These are phyloP conservation scores for Ommatoiulus sabulosus DNA, from an alignment of 2,888 invertebrate species.

Conservation along the genomic window DNA sequence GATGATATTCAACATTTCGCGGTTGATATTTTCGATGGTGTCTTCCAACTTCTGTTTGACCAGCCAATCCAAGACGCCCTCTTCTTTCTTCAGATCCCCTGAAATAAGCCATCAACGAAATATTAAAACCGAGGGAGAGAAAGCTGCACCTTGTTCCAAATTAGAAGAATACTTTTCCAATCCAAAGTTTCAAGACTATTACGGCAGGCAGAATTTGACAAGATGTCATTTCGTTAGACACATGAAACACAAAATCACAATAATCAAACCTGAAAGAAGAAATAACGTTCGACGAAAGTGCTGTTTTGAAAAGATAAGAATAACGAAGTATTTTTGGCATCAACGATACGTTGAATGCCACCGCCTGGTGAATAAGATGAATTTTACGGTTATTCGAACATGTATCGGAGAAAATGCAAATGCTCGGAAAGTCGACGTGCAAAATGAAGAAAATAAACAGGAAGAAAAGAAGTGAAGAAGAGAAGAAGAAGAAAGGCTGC, in stretches of 20 bases:
- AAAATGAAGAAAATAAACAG: background rate
- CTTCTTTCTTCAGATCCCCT: constrained; percentile 82
- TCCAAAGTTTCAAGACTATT: background rate
- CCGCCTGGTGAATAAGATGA: background rate
- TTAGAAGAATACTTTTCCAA: background rate
- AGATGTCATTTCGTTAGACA: background rate
- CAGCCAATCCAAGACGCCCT: constrained; percentile 90
- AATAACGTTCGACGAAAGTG: background rate
- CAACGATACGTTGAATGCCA: background rate
- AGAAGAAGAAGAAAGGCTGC: too few relatives aligned
- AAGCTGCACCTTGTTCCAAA: background rate
- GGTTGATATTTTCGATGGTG: constrained; percentile 89
- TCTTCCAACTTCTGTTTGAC: constrained; percentile 90
- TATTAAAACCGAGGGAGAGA: background rate
- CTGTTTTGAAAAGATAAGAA: background rate
- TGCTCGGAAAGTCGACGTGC: background rate
- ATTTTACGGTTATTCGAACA: background rate
- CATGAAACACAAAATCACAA: background rate
- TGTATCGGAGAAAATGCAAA: background rate
- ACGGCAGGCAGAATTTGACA: background rate
- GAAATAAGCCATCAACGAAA: constrained; percentile 60
- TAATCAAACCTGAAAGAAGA: background rate
- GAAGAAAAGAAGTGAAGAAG: background rate
- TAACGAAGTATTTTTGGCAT: background rate
- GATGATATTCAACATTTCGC: constrained; percentile 84